Conservation (phyloP, 2,797 vertebrate genomes). For the Anolis apletophallus region DNA sequence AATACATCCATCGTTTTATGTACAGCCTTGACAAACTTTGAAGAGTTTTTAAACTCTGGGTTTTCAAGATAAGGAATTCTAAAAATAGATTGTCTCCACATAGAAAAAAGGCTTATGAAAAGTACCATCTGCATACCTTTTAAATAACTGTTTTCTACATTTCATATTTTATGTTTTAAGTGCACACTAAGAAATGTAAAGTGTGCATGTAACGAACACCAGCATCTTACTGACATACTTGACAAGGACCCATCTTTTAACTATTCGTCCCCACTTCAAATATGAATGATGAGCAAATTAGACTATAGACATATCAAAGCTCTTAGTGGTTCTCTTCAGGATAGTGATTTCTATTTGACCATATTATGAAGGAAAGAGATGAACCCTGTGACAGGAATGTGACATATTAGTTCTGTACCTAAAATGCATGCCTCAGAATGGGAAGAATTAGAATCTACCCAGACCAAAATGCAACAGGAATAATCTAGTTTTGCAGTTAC, state of each 20-base stretch:
- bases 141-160: neutral
- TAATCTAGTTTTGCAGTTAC: neutral
- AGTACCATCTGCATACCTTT: neutral
- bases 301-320: neutral
- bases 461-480: neutral
- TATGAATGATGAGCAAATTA: neutral
- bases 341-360: neutral
- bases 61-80: constrained; percentile 20
- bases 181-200: neutral
- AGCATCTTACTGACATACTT: neutral
- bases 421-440: neutral
- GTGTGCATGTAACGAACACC: neutral
- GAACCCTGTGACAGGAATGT: constrained; percentile 1
- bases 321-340: neutral
- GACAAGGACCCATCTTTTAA: no score
- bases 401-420: neutral
- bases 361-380: neutral
- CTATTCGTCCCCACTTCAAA: neutral
- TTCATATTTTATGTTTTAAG: constrained; percentile 16
- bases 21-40: constrained; percentile 56
- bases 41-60: constrained; percentile 22
- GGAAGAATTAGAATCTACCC: neutral
- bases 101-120: constrained; percentile 30
- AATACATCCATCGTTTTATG: constrained; percentile 62
- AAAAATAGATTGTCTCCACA: constrained; percentile 39